phyloP scores from a whole-genome alignment of 2,113 vertebrate species.

The Otolemur garnettii region DNA sequence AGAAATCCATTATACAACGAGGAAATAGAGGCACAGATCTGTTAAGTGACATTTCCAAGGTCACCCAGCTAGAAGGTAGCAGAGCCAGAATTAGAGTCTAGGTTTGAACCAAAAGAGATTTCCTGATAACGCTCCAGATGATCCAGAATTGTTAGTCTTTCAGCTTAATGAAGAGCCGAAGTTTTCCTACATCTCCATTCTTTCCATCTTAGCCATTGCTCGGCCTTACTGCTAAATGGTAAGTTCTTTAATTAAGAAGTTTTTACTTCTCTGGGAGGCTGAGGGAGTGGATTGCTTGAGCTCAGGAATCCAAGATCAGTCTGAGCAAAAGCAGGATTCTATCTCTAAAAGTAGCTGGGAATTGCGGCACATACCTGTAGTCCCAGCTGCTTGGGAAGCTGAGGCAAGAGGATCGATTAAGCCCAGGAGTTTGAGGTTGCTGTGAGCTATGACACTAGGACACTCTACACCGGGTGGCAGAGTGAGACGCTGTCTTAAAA shows the following conservation, averaged over 20 bases:
- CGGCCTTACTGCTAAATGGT: not conserved
- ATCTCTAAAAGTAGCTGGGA: too few species aligned
- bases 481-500: too few species aligned
- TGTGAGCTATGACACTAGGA: too few species aligned
- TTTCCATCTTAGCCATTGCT: not conserved
- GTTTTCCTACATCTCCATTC: not conserved
- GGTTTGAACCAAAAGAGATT: not conserved
- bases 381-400: too few species aligned
- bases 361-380: too few species aligned
- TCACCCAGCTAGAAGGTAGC: not conserved
- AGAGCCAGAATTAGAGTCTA: conserved; percentile 14
- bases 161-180: not conserved
- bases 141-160: not conserved
- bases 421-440: too few species aligned
- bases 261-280: not conserved
- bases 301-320: too few species aligned
- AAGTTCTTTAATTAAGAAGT: not conserved
- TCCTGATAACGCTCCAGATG: not conserved
- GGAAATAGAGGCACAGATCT: not conserved
- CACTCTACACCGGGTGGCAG: too few species aligned
- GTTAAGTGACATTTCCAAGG: not conserved
- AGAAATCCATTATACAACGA: not conserved
- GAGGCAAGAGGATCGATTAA: too few species aligned
- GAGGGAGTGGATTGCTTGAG: too few species aligned
- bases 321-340: too few species aligned